A percentile compares a stretch with the other conserved stretches of the same genome.
These are phyloP conservation scores for Trichomalopsis sarcophagae DNA, from an alignment of 1,140 invertebrate species.

Conservation along the genomic window DNA sequence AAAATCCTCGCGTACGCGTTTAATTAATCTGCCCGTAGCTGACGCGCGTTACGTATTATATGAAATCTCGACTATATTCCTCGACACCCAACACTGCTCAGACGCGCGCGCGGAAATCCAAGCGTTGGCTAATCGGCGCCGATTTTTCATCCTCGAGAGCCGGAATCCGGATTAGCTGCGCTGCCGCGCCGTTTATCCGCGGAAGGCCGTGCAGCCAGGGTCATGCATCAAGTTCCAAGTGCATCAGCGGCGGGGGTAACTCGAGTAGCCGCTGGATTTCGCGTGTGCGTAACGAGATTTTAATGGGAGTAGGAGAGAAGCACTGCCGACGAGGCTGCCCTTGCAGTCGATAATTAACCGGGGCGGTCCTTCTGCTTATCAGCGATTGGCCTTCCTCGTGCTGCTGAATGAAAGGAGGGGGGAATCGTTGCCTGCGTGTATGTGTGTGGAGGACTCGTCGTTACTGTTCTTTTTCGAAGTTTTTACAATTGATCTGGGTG, in stretches of 20 bases:
- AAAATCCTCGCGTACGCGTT: background rate
- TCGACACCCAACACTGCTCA: background rate
- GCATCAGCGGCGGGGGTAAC: constrained; percentile 2
- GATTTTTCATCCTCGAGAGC: constrained; percentile 38
- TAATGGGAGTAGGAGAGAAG: background rate
- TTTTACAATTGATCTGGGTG: too few relatives aligned
- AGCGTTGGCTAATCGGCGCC: background rate
- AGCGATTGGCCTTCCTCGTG: background rate
- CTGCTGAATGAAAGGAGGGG: too few relatives aligned
- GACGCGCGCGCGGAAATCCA: background rate
- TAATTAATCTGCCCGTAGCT: background rate
- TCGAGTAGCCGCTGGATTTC: constrained; percentile 2
- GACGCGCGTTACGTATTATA: background rate
- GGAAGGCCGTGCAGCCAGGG: constrained; percentile 33
- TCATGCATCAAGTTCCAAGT: constrained; percentile 36
- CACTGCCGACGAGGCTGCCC: background rate
- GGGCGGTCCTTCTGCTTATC: background rate
- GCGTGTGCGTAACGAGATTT: background rate
- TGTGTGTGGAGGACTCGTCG: too few relatives aligned
- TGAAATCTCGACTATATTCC: background rate
- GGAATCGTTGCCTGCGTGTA: background rate
- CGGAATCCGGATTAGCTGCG: constrained; percentile 25
- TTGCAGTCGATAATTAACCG: background rate
- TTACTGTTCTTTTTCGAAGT: too few relatives aligned
- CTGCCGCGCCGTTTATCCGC: constrained; percentile 1